A percentile compares a stretch with the other conserved stretches of the same genome.
phyloP scores from a whole-genome alignment of 2,797 vertebrate species.

The Takifugu rubripes region DNA sequence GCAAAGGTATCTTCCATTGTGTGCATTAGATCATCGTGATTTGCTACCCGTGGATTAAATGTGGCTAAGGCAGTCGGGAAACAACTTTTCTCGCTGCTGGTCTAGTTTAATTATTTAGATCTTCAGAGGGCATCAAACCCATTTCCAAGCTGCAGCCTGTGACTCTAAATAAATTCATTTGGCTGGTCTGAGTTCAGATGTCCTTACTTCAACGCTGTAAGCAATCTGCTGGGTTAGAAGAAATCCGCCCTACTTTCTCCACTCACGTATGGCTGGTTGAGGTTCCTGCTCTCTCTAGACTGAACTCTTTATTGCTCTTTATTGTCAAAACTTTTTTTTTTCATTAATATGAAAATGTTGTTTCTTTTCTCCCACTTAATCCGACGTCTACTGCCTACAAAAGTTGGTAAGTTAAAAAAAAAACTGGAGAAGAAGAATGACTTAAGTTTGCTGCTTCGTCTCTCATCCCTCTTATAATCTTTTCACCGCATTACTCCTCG shows the following conservation, averaged over 20 bases:
- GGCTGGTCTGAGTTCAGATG: too few species aligned
- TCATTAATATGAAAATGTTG: slow-evolving; percentile 30
- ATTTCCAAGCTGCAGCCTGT: too few species aligned
- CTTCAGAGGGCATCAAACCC: too few species aligned
- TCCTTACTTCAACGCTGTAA: slow-evolving; percentile 7
- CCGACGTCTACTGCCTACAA: slow-evolving; percentile 42
- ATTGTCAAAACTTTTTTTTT: slow-evolving; percentile 20
- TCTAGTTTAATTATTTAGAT: too few species aligned
- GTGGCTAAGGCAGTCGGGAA: too few species aligned
- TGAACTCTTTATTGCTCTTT: slow-evolving; percentile 10
- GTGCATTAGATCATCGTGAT: too few species aligned
- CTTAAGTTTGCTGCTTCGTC: slow-evolving; percentile 39
- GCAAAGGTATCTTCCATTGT: too few species aligned
- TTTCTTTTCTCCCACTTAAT: slow-evolving; percentile 20
- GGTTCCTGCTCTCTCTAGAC: background rate
- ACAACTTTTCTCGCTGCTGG: too few species aligned
- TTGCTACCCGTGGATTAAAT: too few species aligned
- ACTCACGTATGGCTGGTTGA: slow-evolving; percentile 1
- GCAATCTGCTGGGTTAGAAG: slow-evolving; percentile 1
- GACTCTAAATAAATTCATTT: too few species aligned
- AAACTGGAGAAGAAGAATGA: slow-evolving; percentile 41
- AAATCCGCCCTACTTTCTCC: slow-evolving; percentile 16
- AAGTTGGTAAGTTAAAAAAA: slow-evolving; percentile 62
- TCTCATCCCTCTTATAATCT: slow-evolving; percentile 33
- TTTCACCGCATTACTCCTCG: slow-evolving; percentile 38